phyloP scores from a whole-genome alignment of 2,888 invertebrate species.

The Cataglyphis livida region DNA sequence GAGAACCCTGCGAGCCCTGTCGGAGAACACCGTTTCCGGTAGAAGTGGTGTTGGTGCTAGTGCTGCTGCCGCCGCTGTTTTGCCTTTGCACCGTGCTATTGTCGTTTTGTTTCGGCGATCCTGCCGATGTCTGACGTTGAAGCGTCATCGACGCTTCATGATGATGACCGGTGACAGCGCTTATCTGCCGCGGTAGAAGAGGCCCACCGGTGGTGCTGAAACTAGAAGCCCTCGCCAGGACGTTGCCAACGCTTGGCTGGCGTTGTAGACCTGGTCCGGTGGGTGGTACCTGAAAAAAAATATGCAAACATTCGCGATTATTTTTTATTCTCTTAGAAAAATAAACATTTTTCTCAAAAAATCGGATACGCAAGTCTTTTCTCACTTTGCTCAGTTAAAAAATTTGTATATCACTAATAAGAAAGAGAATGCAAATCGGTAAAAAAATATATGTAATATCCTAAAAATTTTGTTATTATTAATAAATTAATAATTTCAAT shows the following conservation, averaged over 20 bases:
- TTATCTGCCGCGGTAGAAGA: constrained; percentile 77
- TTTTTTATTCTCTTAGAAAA: not conserved
- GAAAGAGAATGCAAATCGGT: not conserved
- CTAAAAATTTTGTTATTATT: not conserved
- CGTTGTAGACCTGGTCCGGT: constrained; percentile 87
- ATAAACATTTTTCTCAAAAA: not conserved
- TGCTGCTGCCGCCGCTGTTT: constrained; percentile 66
- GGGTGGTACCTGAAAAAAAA: constrained; percentile 86
- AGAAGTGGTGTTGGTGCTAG: constrained; percentile 69
- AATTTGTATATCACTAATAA: not conserved
- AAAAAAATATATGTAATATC: constrained; percentile 2
- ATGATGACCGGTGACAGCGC: constrained; percentile 72
- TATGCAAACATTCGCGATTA: not conserved
- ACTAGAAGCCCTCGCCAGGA: constrained; percentile 89
- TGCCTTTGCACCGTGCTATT: constrained; percentile 71
- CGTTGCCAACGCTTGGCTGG: constrained; percentile 88
- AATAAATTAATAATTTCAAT: not conserved
- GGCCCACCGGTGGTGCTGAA: constrained; percentile 86
- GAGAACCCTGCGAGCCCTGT: constrained; percentile 93
- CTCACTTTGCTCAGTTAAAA: not conserved
- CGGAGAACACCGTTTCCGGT: constrained; percentile 86
- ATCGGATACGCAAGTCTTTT: not conserved
- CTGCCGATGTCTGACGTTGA: constrained; percentile 69
- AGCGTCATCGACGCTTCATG: constrained; percentile 37
- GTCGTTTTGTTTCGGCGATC: constrained; percentile 53